These are phyloP conservation scores for Sternotherus odoratus DNA, from an alignment of 2,797 vertebrate species.

Conservation along the genomic window DNA sequence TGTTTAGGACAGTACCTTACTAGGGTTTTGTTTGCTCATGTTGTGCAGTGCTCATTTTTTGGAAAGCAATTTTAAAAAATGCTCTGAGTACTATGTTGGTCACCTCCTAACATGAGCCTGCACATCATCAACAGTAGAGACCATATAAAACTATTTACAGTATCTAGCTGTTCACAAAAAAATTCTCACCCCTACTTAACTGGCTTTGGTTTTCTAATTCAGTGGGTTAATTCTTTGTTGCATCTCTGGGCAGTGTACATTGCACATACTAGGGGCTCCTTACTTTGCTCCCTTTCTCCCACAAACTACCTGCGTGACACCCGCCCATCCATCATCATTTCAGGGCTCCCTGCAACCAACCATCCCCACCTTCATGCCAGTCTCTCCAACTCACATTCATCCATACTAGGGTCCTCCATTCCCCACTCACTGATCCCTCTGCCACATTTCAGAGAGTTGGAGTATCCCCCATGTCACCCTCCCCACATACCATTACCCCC, in stretches of 20 bases:
- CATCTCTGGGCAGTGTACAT: background rate
- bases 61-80: conserved; percentile 45
- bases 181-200: background rate
- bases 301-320: background rate
- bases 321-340: background rate
- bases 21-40: background rate
- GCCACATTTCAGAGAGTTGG: background rate
- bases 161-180: background rate
- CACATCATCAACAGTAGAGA: background rate
- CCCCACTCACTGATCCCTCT: background rate
- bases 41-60: conserved; percentile 33
- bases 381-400: background rate
- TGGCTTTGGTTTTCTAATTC: background rate
- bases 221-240: background rate
- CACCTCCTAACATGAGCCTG: conserved; percentile 33
- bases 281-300: background rate
- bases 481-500: background rate
- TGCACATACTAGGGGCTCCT: background rate
- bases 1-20: background rate
- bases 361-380: background rate
- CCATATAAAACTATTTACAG: background rate
- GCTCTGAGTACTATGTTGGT: conserved; percentile 11
- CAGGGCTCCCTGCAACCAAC: background rate
- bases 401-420: background rate
- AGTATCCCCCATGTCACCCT: background rate